Evolutionary conservation across 1,140 invertebrate genomes (phyloP), one percentile per base, ranked within the genome.

Genomic region (Cotesia vestalis): DNA sequence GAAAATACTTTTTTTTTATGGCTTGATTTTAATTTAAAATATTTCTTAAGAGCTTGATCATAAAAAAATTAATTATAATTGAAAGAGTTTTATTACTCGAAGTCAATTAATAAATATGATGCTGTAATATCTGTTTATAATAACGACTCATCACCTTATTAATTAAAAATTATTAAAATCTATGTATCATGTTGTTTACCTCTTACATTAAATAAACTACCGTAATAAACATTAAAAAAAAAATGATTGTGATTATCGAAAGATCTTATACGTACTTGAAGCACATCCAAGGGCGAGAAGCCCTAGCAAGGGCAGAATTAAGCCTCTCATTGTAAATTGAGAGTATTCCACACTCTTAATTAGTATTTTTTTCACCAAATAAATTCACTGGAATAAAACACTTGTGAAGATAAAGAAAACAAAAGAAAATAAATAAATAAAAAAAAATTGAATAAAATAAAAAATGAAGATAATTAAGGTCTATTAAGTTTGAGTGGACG

Each of bases 401-500:
- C 14, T 27, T 62, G 8, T 62, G 20, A 62, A 9, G 34, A 20
- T 62, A 35, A 9, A 9, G 34, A 20, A 5, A 4, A 27, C 1
- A 27, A 27, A 27, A 27, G 27, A 2, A 27, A 27, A 27, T 27
- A 27, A 27, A 3, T 1, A 27, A 27, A 27, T 27, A 27, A 27
- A 27, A 27, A 27, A 63, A n/a, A 63, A 53, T 55, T 55, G 53
- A n/a, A 55, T 62, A n/a, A 36, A 20, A 35, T 40, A 11, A 69
- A 46, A n/a, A 12, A 53, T 27, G 35, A 14, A 14, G 53, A 71
- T 36, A 69, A 69, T 27, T 27, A 72, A 62, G 78, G 77, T 81
- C 78, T 78, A 83, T 80, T 78, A 78, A 79, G 81, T 79, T 74
- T 77, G 79, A 83, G 79, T 74, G 83, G 83, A 78, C 83, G 82